Evolutionary conservation across 1,140 invertebrate genomes (phyloP), one percentile per base, ranked within the genome.

Genomic region (Drosophila busckii): DNA sequence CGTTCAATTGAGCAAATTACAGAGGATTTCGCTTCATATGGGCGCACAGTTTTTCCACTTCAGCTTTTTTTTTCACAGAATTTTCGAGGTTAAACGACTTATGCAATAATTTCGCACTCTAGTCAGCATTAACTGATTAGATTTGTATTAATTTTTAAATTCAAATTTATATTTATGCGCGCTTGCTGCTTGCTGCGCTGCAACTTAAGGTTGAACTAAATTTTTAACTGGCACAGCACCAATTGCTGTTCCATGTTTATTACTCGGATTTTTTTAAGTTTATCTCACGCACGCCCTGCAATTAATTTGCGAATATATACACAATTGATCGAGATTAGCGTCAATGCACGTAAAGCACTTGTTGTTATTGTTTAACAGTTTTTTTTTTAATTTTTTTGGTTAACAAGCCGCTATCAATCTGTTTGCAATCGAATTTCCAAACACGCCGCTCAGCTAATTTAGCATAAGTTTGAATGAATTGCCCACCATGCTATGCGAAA

Each of bases 1-100:
- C 48, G 66, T 69, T 52, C 75, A 80, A 80, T 80, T 80, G 75
- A 80, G 75, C 69, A 54, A 80, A 80, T 80, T 80, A 80, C 75
- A 80, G 65, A 80, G 82, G 56, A 65, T 82, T 80, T 82, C 64
- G 75, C 54, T 63, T 76, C 40, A 45, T 56, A n/a, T 48, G 23
- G 20, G 17, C 12, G 31, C 58, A 73, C 68, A 78, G 41, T 59
- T 80, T 78, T 78, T 80, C 41, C 31, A 25, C 25, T 63, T 58
- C 19, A 13, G 8, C 5, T 34, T 50, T 49, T 2, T 28, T 31
- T 1, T 40, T 23, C 9, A 28, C 23, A 25, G 2, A 12, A n/a
- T 28, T 58, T 63, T 63, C 45, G 60, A 63, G 60, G 60, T 63
- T 63, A 59, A 58, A 9, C 29, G 31, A 17, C 23, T 60, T 54